A percentile compares a stretch with the other conserved stretches of the same genome.
phyloP scores from a whole-genome alignment of 2,888 invertebrate species.

The Dryomyza anilis region DNA sequence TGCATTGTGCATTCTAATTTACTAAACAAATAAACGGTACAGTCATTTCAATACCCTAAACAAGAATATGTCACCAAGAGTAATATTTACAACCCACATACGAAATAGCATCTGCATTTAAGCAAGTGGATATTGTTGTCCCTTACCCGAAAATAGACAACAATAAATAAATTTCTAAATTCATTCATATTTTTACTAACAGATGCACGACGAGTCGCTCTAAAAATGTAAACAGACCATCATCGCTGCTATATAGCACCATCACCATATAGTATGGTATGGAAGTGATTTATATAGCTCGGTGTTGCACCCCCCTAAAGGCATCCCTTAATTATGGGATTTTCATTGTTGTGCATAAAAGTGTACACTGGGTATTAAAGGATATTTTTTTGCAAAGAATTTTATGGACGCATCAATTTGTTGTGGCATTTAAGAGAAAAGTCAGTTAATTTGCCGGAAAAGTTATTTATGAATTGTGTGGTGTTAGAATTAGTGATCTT shows the following conservation, averaged over 20 bases:
- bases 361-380: slow-evolving; percentile 13
- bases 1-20: slow-evolving; percentile 22
- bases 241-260: no score
- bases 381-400: slow-evolving; percentile 12
- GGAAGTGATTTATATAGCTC: no score
- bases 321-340: slow-evolving; percentile 36
- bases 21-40: slow-evolving; percentile 12
- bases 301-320: slow-evolving; percentile 11
- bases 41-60: not conserved
- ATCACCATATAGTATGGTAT: no score
- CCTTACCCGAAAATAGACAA: no score
- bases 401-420: slow-evolving; percentile 10
- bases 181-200: slow-evolving; percentile 20
- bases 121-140: no score
- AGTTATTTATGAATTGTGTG: slow-evolving; percentile 11
- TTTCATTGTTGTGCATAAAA: slow-evolving; percentile 28
- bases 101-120: no score
- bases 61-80: not conserved
- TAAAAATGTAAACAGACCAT: slow-evolving; percentile 21
- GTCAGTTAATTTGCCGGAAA: slow-evolving; percentile 18
- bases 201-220: slow-evolving; percentile 21
- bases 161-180: slow-evolving; percentile 22
- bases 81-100: not conserved
- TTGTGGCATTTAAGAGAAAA: slow-evolving; percentile 26
- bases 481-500: no score